These are phyloP conservation scores for Conops quadrifasciatus DNA, from an alignment of 2,888 invertebrate genomes.

Conservation along the genomic window DNA sequence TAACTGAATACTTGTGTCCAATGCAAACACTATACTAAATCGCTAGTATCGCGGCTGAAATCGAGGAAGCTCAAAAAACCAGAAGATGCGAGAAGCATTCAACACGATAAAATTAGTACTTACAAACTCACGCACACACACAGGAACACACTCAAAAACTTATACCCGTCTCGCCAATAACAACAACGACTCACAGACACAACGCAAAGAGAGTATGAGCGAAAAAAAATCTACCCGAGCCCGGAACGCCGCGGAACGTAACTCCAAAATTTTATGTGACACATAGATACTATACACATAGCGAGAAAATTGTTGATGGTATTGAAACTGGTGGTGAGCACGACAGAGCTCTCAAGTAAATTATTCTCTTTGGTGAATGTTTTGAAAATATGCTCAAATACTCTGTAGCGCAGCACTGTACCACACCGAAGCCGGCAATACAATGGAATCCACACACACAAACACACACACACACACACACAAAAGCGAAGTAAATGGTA, in stretches of 20 bases:
- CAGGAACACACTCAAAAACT: not conserved
- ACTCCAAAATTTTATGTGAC: not conserved
- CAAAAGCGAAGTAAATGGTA: not conserved
- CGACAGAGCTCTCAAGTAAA: no score
- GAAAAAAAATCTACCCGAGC: not conserved
- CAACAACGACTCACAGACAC: not conserved
- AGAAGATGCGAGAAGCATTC: slow-evolving; percentile 22
- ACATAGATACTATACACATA: not conserved
- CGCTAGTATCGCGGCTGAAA: slow-evolving; percentile 51
- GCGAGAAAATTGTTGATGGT: no score
- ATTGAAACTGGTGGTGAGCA: no score
- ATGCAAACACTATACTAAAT: slow-evolving; percentile 58
- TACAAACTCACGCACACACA: slow-evolving; percentile 12
- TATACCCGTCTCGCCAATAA: no score
- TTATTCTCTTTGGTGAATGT: no score
- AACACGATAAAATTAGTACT: not conserved
- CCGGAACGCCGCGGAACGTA: no score
- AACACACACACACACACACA: slow-evolving; percentile 11
- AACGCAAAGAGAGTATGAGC: not conserved
- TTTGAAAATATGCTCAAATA: not conserved
- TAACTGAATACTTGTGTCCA: slow-evolving; percentile 53
- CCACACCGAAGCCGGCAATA: not conserved
- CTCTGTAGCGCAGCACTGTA: no score
- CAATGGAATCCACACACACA: slow-evolving; percentile 14
- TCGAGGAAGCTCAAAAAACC: slow-evolving; percentile 49